Evolutionary conservation across 1,140 invertebrate species (phyloP).

Genomic region (Drosophila subpulchrella): DNA sequence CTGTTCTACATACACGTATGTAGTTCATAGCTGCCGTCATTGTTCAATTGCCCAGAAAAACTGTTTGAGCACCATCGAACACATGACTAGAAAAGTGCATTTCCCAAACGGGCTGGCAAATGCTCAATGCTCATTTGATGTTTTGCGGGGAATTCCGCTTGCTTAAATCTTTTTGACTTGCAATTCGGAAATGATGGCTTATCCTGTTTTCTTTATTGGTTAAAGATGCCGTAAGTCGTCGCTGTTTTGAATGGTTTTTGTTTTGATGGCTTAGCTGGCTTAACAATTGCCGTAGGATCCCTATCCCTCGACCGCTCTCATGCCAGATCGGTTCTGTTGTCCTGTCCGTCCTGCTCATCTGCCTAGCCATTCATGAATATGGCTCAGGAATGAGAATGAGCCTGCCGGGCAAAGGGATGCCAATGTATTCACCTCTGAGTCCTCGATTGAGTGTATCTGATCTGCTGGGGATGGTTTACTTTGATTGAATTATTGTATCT

Average conservation of each 20-base stretch:
- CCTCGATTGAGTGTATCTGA: slow-evolving; percentile 23
- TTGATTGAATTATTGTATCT: slow-evolving; percentile 23
- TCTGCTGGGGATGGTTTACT: not conserved
- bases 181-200: slow-evolving; percentile 79
- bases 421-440: slow-evolving; percentile 15
- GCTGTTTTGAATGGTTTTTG: slow-evolving; percentile 52
- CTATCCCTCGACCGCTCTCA: slow-evolving; percentile 20
- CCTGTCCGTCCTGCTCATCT: slow-evolving; percentile 37
- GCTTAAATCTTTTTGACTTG: slow-evolving; percentile 81
- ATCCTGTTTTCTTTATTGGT: slow-evolving; percentile 83
- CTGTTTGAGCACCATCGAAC: slow-evolving; percentile 73
- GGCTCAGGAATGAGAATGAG: slow-evolving; percentile 12
- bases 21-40: slow-evolving; percentile 25
- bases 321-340: slow-evolving; percentile 23
- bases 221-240: slow-evolving; percentile 58
- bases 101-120: slow-evolving; percentile 7
- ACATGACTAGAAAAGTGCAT: slow-evolving; percentile 73
- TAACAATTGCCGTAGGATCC: slow-evolving; percentile 53
- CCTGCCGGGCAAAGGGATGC: slow-evolving; percentile 40
- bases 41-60: slow-evolving; percentile 78
- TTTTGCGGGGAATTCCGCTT: slow-evolving; percentile 76
- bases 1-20: not conserved
- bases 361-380: slow-evolving; percentile 45
- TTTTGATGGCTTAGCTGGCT: slow-evolving; percentile 68
- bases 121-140: slow-evolving; percentile 30